Evolutionary conservation across 2,113 vertebrate genomes (phyloP), one percentile per base, ranked within the genome.

Genomic region (Peromyscus leucopus): DNA sequence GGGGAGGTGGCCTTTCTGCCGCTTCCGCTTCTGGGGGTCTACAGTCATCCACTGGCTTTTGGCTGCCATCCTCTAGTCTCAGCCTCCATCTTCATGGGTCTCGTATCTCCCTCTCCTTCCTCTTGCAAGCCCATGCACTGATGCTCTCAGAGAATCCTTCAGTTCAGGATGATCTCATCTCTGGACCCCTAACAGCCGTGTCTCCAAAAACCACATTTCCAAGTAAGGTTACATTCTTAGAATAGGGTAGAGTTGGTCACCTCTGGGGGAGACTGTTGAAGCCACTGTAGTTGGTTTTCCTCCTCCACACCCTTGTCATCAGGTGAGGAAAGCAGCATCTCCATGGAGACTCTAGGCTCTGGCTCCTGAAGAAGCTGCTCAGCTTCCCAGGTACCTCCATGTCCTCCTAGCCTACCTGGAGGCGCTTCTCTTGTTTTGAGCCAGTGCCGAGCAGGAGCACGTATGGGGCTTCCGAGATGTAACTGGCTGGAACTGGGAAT

Each of bases 311-410:
- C 24, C 19, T 15, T 39, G 2, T 9, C 5, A 57, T 21, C 33
- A 46, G 92, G 69, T 9, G 0, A 61, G 84, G 75, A 95, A 96
- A 96, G 59, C n/a, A n/a, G 46, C 65, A 16, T 57, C 63, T 95
- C 96, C 96, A 80, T 61, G 93, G 86, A 76, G 63, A 33, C 10
- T 69, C 63, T 67, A 67, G 16, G 51, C 93, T 59, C 67, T 26
- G 65, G 59, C 76, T 96, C 95, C 93, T 89, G 80, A 93, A 96
- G 96, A 79, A 42, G 31, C 94, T 95, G 36, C 26, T 48, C 51
- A 67, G 88, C 48, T 75, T 69, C 75, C 22, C 16, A 90, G 76
- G 36, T 24, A 21, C 33, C 33, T 6, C 36, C 0, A 1, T 17
- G n/a, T 8, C 48, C 21, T 46, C 10, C 67, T 8, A 13, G 46